Base-by-base conservation (phyloP, 2,888 invertebrate genomes). In the Corbicula japonica region DNA sequence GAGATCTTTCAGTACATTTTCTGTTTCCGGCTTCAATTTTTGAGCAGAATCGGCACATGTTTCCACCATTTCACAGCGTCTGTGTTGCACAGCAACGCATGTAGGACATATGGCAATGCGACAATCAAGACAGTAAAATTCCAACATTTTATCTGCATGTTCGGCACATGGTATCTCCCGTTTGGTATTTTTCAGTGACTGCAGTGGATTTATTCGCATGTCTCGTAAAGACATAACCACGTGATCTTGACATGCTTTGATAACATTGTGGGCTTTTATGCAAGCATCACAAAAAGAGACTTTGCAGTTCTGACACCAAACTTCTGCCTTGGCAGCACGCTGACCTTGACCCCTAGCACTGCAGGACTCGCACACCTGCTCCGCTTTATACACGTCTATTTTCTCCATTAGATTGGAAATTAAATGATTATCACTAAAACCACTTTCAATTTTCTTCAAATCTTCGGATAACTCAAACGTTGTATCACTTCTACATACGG, bases 81-180 rank as follows among this genome's bases (percentile, higher is more conserved):
- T 79, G 58, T 88, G 89, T 34, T 86, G 80, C 38, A 89, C 80
- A 2, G 88, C 86, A 15, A 87, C 87, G 61, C 88, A 89, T 18
- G 86, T 85, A 15, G 87, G 86, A 62, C 88, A 89, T 15, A 85
- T 83, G 6, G 86, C 76, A 1, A 80, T 69, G 30, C 84, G 76
- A 72, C 87, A 88, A 61, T 88, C 87, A 6, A 86, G 75, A 69
- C 88, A 87, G 72, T 89, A 87, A 52, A 86, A 86, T 62, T 88
- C 86, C 21, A 87, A 65, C 1, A 83, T 48, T 66, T 87, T 87
- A 70, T 84, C 85, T 30, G 76, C 81, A 63, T 88, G 89, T 68
- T 82, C 80, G n/a, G 80, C 48, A 74, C 87, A 88, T 18, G 83
- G 76, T 28, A 86, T 86, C 44, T 87, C 86, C 18, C 86, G 82